phyloP scores from a whole-genome alignment of 2,797 vertebrate genomes.

The Natrix natrix region DNA sequence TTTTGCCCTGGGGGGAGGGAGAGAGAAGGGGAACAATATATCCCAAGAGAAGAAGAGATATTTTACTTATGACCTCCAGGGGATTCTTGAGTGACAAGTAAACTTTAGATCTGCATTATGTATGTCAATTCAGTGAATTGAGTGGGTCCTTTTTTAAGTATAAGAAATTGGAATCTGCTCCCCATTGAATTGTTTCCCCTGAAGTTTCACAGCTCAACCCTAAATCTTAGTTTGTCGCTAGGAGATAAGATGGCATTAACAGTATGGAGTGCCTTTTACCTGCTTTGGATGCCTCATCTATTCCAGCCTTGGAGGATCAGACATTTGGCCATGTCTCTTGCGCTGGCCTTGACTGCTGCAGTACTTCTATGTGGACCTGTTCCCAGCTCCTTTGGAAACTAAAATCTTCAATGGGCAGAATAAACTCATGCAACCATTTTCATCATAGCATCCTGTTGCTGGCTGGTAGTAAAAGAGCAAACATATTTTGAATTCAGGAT shows the following conservation, averaged over 20 bases:
- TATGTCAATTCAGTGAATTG: not conserved
- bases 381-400: not conserved
- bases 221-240: not conserved
- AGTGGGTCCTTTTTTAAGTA: not conserved
- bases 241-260: not conserved
- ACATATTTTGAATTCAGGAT: not conserved
- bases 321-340: not conserved
- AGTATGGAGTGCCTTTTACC: not conserved
- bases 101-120: not conserved
- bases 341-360: not conserved
- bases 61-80: not conserved
- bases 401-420: not conserved
- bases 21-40: not conserved
- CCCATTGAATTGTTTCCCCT: not conserved
- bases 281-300: not conserved
- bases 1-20: not conserved
- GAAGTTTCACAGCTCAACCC: not conserved
- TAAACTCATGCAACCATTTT: not conserved
- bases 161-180: not conserved
- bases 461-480: not conserved
- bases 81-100: not conserved
- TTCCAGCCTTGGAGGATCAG: not conserved
- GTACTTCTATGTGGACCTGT: not conserved
- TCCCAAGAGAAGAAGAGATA: not conserved
- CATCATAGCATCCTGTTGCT: not conserved